Conservation (phyloP, 1,140 invertebrate genomes). For the Drosophila auraria region DNA sequence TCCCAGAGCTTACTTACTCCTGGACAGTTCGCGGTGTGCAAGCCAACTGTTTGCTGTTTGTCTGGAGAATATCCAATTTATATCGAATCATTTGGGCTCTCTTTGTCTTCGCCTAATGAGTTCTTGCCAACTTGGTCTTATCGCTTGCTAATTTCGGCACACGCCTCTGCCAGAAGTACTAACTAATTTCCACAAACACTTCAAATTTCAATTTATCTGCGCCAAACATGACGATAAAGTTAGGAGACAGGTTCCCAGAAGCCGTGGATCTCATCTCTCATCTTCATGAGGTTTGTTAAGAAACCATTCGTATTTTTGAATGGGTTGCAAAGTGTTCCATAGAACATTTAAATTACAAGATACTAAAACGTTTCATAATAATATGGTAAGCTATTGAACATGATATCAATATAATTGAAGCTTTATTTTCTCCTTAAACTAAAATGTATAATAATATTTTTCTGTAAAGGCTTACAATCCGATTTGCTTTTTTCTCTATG, state of each 20-base stretch:
- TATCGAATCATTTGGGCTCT: constrained; percentile 23
- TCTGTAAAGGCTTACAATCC: too few species aligned
- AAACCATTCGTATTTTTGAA: not conserved
- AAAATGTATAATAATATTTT: too few species aligned
- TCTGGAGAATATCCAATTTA: constrained; percentile 43
- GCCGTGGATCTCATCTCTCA: not conserved
- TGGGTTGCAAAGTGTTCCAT: not conserved
- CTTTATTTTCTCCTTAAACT: too few species aligned
- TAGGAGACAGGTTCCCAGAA: constrained; percentile 20
- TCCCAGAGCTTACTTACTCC: constrained; percentile 46
- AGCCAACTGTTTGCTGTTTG: constrained; percentile 36
- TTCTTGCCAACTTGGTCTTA: constrained; percentile 52
- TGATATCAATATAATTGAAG: too few species aligned
- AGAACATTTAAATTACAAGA: not conserved
- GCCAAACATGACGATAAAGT: constrained; percentile 25
- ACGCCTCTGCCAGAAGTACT: constrained; percentile 43
- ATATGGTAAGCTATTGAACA: too few species aligned
- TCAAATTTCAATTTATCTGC: constrained; percentile 21
- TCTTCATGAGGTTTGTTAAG: not conserved
- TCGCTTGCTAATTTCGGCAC: constrained; percentile 51
- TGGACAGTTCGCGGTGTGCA: constrained; percentile 23
- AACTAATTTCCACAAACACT: constrained; percentile 56
- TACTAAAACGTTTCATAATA: too few species aligned
- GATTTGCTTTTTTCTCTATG: too few species aligned
- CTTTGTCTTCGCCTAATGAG: constrained; percentile 35